Evolutionary conservation across 2,888 invertebrate species (phyloP).

Genomic region (Phania funesta): DNA sequence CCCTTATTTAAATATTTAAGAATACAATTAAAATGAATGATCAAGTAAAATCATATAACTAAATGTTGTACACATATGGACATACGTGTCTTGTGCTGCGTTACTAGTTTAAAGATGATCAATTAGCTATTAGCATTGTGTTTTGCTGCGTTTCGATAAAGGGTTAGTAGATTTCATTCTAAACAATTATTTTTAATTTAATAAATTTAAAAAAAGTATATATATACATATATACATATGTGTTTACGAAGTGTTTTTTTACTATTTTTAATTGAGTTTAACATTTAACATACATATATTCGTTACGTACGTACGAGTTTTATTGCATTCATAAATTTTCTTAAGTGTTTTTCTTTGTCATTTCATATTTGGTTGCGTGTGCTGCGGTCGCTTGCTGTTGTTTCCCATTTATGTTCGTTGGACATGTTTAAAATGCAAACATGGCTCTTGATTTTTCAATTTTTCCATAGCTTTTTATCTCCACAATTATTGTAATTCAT

Average conservation of each 20-base stretch:
- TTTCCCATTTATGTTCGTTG: slow-evolving; percentile 43
- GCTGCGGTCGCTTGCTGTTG: slow-evolving; percentile 2
- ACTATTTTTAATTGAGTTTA: slow-evolving; percentile 15
- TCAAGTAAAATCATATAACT: no score
- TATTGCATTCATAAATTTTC: slow-evolving; percentile 50
- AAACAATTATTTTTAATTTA: slow-evolving; percentile 36
- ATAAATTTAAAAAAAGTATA: slow-evolving; percentile 9
- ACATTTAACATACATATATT: background rate
- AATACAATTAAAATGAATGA: no score
- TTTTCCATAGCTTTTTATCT: slow-evolving; percentile 29
- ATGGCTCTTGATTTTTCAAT: slow-evolving; percentile 46
- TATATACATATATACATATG: background rate
- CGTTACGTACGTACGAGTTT: slow-evolving; percentile 3
- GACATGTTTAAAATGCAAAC: slow-evolving; percentile 47
- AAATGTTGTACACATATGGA: no score
- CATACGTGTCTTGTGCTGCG: no score
- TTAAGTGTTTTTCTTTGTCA: slow-evolving; percentile 47
- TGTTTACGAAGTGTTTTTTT: background rate
- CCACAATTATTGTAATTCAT: slow-evolving; percentile 37
- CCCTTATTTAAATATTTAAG: slow-evolving; percentile 11
- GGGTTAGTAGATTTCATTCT: background rate
- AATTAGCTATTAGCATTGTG: background rate
- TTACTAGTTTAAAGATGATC: no score
- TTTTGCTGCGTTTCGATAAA: background rate
- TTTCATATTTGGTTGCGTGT: slow-evolving; percentile 37